Conservation (phyloP, 2,888 invertebrate species). For the Choristoneura rosaceana region DNA sequence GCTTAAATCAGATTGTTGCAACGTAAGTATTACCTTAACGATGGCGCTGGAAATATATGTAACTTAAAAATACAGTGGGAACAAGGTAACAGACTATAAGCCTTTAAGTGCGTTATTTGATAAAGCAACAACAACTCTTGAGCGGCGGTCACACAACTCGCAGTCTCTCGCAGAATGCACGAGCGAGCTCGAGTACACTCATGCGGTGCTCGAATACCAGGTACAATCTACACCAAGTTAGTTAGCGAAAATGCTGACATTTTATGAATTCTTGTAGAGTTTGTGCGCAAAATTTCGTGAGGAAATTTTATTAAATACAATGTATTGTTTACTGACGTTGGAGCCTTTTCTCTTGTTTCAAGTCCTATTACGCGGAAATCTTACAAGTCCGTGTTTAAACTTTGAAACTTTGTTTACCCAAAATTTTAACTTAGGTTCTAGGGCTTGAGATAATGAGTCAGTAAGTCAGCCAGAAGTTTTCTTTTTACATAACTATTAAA, state of each 20-base stretch:
- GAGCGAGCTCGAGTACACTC: slow-evolving; percentile 10
- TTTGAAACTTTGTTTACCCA: too few relatives aligned
- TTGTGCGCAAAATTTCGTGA: neutral
- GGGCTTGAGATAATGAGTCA: too few relatives aligned
- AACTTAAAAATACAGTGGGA: slow-evolving; percentile 1
- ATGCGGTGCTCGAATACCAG: slow-evolving; percentile 17
- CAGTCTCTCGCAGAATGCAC: slow-evolving; percentile 23
- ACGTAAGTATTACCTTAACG: neutral
- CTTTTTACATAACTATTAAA: too few relatives aligned
- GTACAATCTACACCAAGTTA: slow-evolving; percentile 11
- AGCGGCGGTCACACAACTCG: slow-evolving; percentile 23
- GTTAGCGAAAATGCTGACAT: slow-evolving; percentile 19
- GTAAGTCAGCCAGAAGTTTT: too few relatives aligned
- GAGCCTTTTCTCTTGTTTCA: too few relatives aligned
- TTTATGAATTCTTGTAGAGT: slow-evolving; percentile 2
- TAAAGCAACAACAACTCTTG: slow-evolving; percentile 18
- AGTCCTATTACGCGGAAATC: too few relatives aligned
- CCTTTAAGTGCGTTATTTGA: slow-evolving; percentile 17
- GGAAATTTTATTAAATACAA: too few relatives aligned
- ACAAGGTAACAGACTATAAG: neutral
- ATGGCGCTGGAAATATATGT: too few relatives aligned
- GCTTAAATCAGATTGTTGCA: neutral
- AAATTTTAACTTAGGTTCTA: too few relatives aligned
- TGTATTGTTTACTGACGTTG: too few relatives aligned
- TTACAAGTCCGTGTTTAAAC: too few relatives aligned